Percentiles rank a stretch among this genome's conserved stretches.
These are phyloP conservation scores for Podarcis lilfordi DNA, from an alignment of 2,797 vertebrate genomes.

Conservation along the genomic window DNA sequence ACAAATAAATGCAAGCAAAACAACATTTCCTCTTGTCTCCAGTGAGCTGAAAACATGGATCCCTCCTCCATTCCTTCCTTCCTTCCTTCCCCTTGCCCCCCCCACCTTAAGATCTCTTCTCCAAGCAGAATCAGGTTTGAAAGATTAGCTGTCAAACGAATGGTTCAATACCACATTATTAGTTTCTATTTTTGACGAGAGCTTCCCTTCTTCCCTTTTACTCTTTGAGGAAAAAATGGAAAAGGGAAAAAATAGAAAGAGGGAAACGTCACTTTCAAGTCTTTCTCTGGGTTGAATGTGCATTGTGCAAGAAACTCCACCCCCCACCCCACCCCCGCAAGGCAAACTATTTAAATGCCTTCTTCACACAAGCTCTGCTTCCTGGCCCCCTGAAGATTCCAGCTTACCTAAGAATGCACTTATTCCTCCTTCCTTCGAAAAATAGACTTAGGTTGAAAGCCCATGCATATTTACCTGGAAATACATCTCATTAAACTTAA, in stretches of 20 bases:
- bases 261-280: conserved; percentile 47
- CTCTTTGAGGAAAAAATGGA: conserved; percentile 41
- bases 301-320: conserved; percentile 47
- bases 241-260: neutral
- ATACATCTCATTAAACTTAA: too few relatives aligned
- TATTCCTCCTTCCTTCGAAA: conserved; percentile 36
- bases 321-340: neutral
- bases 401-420: conserved; percentile 57
- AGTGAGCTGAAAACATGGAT: neutral
- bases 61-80: neutral
- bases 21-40: neutral
- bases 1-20: neutral
- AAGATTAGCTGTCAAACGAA: conserved; percentile 23
- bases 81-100: neutral
- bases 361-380: conserved; percentile 62
- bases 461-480: too few relatives aligned
- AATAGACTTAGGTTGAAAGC: conserved; percentile 43
- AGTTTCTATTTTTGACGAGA: conserved; percentile 49
- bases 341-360: conserved; percentile 65
- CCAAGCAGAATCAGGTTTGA: neutral
- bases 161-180: conserved; percentile 45
- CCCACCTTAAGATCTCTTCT: neutral
- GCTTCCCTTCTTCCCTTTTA: conserved; percentile 35
- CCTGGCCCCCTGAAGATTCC: conserved; percentile 65
- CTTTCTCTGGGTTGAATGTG: conserved; percentile 52